phyloP scores from a whole-genome alignment of 53 echinoderm and acorn worm species.

The Holothuria scabra region DNA sequence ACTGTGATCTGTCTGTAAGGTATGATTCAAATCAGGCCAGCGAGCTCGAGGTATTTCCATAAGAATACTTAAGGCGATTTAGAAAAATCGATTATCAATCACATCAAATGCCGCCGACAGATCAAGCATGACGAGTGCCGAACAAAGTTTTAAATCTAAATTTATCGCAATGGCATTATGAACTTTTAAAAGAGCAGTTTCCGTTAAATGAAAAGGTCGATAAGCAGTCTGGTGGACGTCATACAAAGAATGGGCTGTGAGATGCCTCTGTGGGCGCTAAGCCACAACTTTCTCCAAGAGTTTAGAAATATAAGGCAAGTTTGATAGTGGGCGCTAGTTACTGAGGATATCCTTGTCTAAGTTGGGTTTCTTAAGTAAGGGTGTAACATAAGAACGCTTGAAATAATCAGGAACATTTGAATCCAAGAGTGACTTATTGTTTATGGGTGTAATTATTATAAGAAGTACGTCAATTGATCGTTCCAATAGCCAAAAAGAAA shows the following conservation, averaged over 20 bases:
- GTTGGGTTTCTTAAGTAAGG: neutral
- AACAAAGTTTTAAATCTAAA: neutral
- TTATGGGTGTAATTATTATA: neutral
- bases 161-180: too few relatives aligned
- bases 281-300: conserved; percentile 10
- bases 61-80: too few relatives aligned
- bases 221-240: conserved; percentile 19
- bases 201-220: too few relatives aligned
- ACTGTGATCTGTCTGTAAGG: neutral
- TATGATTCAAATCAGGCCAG: conserved; percentile 20
- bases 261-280: neutral
- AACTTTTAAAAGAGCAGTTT: conserved; percentile 27
- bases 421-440: neutral
- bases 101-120: neutral
- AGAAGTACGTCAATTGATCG: neutral
- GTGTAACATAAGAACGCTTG: neutral
- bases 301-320: conserved; percentile 1
- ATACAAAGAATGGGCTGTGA: neutral
- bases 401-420: neutral
- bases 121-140: neutral
- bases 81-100: neutral
- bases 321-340: conserved; percentile 22
- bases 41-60: neutral
- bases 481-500: conserved; percentile 4
- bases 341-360: neutral